Conservation (phyloP, 2,113 vertebrate species). For the Macrotus californicus region DNA sequence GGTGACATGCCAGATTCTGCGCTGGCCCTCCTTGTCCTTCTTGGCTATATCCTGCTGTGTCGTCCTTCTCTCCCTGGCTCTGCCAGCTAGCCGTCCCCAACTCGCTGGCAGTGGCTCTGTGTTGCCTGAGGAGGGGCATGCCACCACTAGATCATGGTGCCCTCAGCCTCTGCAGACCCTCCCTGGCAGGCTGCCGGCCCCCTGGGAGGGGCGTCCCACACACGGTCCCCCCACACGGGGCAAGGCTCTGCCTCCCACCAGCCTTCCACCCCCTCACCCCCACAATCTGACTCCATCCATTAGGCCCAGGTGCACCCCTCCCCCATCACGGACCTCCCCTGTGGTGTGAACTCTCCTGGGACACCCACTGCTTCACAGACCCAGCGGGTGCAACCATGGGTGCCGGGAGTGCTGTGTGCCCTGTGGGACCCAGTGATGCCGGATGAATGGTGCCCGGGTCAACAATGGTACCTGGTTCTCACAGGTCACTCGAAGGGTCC, state of each 20-base stretch:
- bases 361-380: no score
- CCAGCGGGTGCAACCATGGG: background rate
- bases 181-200: background rate
- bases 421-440: background rate
- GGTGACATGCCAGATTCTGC: background rate
- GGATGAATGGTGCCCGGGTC: fast-evolving
- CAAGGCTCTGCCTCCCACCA: fast-evolving
- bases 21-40: background rate
- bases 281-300: fast-evolving
- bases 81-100: background rate
- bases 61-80: fast-evolving
- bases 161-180: background rate
- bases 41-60: no score
- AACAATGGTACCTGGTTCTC: no score
- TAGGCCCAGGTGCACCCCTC: background rate
- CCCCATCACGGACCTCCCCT: background rate
- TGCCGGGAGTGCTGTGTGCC: fast-evolving
- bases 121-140: no score
- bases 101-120: background rate
- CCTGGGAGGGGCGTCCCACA: fast-evolving
- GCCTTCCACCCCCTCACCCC: background rate
- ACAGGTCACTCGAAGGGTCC: background rate
- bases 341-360: background rate
- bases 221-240: no score
- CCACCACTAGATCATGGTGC: background rate